phyloP scores from a whole-genome alignment of 2,797 vertebrate species.

The Sebastes iracundus region DNA sequence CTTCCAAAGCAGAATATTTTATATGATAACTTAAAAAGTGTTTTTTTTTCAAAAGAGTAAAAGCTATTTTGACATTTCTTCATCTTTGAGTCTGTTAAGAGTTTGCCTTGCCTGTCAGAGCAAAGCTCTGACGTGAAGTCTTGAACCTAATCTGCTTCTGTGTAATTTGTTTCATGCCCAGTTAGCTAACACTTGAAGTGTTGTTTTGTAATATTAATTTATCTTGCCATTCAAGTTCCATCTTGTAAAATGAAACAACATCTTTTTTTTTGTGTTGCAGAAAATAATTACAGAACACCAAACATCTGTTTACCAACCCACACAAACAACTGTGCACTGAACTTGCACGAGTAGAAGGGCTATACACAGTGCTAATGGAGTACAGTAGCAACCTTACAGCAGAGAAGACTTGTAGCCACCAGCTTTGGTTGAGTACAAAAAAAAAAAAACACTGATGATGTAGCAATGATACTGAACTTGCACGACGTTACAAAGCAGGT shows the following conservation, averaged over 20 bases:
- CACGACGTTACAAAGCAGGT: conserved; percentile 51
- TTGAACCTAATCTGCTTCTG: conserved; percentile 12
- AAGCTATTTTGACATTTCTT: conserved; percentile 68
- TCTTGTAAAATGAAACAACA: conserved; percentile 29
- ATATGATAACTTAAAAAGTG: conserved; percentile 38
- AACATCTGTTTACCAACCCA: conserved; percentile 45
- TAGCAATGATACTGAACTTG: conserved; percentile 58
- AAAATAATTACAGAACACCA: conserved; percentile 21
- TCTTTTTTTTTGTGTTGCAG: neutral
- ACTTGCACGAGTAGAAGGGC: conserved; percentile 74
- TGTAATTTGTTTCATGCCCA: conserved; percentile 27
- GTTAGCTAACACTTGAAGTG: conserved; percentile 16
- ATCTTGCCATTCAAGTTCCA: conserved; percentile 21
- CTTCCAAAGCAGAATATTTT: conserved; percentile 68
- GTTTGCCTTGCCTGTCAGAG: conserved; percentile 51
- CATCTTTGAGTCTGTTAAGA: conserved; percentile 41
- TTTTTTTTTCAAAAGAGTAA: conserved; percentile 51
- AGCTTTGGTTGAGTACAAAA: conserved; percentile 48
- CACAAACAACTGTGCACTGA: conserved; percentile 66
- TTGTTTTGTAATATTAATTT: conserved; percentile 28
- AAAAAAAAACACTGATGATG: conserved; percentile 27
- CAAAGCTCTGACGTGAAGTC: conserved; percentile 24
- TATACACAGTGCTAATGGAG: conserved; percentile 61
- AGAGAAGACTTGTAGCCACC: conserved; percentile 59
- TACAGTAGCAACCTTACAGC: conserved; percentile 48